Percentiles rank a stretch among this genome's conserved stretches.
phyloP scores from a whole-genome alignment of 1,140 invertebrate species.

The Polyergus mexicanus region DNA sequence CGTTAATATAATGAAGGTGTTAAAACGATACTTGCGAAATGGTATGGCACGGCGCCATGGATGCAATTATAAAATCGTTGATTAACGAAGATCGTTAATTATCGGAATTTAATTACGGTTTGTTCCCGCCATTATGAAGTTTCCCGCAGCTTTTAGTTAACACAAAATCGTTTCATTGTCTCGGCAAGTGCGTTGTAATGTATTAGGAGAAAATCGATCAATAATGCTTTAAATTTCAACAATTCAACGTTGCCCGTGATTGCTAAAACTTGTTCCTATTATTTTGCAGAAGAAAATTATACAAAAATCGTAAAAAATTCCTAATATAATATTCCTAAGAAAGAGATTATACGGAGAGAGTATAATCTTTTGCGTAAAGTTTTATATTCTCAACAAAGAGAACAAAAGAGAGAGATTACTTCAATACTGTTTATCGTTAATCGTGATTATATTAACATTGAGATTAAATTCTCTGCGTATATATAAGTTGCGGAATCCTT shows the following conservation, averaged over 20 bases:
- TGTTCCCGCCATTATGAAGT: constrained; percentile 16
- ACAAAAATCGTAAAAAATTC: background rate
- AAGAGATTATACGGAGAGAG: no score
- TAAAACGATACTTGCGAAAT: background rate
- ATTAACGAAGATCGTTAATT: constrained; percentile 56
- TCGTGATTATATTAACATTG: background rate
- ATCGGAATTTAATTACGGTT: constrained; percentile 46
- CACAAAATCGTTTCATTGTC: constrained; percentile 32
- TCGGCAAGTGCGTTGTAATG: constrained; percentile 18
- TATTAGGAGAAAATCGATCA: background rate
- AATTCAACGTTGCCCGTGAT: background rate
- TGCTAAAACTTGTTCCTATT: background rate
- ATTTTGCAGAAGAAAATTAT: background rate
- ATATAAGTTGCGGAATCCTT: background rate
- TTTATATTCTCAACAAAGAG: background rate
- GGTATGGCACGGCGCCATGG: background rate
- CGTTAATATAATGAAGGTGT: constrained; percentile 50
- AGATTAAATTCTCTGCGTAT: background rate
- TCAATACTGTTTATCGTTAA: background rate
- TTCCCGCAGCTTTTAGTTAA: constrained; percentile 34
- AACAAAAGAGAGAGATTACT: no score
- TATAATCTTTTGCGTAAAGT: background rate
- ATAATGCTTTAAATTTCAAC: background rate
- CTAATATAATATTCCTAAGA: background rate
- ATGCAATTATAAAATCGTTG: constrained; percentile 46